These are phyloP conservation scores for Litoditis marina DNA, from an alignment of 2,888 invertebrate genomes.

Conservation along the genomic window DNA sequence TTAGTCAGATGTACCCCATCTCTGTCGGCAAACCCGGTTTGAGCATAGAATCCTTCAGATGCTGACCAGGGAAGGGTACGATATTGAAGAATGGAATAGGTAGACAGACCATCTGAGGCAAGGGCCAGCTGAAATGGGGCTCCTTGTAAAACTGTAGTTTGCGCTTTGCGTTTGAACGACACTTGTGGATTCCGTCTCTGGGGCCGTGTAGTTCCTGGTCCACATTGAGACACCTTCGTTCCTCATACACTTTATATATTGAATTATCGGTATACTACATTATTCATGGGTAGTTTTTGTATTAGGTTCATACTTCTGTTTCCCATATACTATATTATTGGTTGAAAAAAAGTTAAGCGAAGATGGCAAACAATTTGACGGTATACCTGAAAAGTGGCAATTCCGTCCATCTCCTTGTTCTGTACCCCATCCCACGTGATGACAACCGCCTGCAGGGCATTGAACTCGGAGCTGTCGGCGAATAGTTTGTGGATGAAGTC, in stretches of 20 bases:
- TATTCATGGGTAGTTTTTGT: too few species aligned
- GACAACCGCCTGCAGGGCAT: constrained; percentile 75
- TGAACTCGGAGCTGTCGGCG: constrained; percentile 73
- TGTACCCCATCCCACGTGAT: constrained; percentile 78
- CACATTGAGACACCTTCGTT: neutral
- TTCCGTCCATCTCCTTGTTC: constrained; percentile 67
- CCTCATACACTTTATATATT: too few species aligned
- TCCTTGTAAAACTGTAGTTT: too few species aligned
- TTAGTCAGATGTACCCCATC: constrained; percentile 76
- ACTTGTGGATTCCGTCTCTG: too few species aligned
- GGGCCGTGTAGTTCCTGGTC: too few species aligned
- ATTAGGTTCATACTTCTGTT: too few species aligned
- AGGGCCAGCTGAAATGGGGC: constrained; percentile 71
- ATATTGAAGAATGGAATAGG: constrained; percentile 83
- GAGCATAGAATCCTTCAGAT: constrained; percentile 42
- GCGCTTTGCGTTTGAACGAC: too few species aligned
- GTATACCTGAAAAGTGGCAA: constrained; percentile 68
- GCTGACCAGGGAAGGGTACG: constrained; percentile 81
- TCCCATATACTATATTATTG: too few species aligned
- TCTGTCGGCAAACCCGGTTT: constrained; percentile 66
- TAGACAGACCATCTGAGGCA: constrained; percentile 75
- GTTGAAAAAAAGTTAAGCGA: too few species aligned
- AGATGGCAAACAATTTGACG: too few species aligned
- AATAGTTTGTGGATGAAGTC: constrained; percentile 73
- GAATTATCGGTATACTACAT: too few species aligned